A percentile compares a stretch with the other conserved stretches of the same genome.
Conservation (phyloP, 2,113 vertebrate genomes). For the Rallus limicola region DNA sequence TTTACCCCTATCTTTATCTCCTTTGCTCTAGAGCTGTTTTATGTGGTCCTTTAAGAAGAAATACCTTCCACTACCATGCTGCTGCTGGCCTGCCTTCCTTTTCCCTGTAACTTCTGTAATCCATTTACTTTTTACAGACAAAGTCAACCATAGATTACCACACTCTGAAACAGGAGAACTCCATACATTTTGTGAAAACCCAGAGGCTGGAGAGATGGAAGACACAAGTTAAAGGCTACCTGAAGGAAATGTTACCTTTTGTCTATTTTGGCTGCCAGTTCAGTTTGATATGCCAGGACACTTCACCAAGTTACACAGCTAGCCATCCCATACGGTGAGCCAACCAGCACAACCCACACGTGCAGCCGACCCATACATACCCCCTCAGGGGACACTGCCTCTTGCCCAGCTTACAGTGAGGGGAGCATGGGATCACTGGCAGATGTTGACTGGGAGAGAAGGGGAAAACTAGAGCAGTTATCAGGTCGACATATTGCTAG, state of each 20-base stretch:
- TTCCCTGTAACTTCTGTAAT: not conserved
- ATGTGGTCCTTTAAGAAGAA: not conserved
- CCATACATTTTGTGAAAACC: not conserved
- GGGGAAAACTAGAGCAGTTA: not conserved
- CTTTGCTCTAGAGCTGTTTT: not conserved
- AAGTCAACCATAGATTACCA: not conserved
- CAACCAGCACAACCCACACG: not conserved
- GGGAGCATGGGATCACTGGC: not conserved
- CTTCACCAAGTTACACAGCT: not conserved
- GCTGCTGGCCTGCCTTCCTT: not conserved
- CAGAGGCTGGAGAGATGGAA: not conserved
- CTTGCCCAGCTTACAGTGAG: not conserved
- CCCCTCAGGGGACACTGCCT: not conserved
- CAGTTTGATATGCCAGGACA: not conserved
- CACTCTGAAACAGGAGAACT: not conserved
- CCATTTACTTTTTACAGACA: not conserved
- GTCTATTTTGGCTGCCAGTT: not conserved
- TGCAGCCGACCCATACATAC: not conserved
- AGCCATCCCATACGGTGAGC: not conserved
- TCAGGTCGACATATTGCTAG: not conserved
- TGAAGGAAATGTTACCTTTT: not conserved
- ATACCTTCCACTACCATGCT: not conserved
- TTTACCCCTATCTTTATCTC: not conserved
- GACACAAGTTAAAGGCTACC: not conserved
- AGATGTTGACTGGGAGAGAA: not conserved